Percentiles rank a stretch among this genome's conserved stretches.
phyloP scores from a whole-genome alignment of 2,113 vertebrate species.

The Protomyctophum bolini region DNA sequence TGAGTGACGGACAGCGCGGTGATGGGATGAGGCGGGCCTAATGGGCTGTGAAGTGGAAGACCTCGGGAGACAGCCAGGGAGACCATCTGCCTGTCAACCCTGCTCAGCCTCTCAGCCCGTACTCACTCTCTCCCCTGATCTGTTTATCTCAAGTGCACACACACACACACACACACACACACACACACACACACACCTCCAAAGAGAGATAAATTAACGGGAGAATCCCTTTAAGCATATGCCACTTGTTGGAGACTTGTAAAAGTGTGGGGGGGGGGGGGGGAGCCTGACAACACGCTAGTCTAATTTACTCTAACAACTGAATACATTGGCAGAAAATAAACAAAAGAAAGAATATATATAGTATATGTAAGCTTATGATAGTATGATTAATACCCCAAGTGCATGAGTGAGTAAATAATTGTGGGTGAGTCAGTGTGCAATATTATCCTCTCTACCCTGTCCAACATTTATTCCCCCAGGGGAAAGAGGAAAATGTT shows the following conservation, averaged over 20 bases:
- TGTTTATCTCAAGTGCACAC: slow-evolving; percentile 13
- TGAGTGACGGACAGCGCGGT: slow-evolving; percentile 75
- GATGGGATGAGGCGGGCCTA: slow-evolving; percentile 80
- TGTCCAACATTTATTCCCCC: no score
- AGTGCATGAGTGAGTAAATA: no score
- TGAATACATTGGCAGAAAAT: no score
- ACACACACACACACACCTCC: slow-evolving; percentile 9
- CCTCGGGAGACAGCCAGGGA: slow-evolving; percentile 62
- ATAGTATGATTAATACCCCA: no score
- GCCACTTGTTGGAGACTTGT: slow-evolving; percentile 56
- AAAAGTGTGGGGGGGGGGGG: no score
- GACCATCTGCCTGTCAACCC: slow-evolving; percentile 62
- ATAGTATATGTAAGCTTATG: no score
- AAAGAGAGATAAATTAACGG: slow-evolving; percentile 30
- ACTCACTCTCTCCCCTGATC: slow-evolving; percentile 7
- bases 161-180: slow-evolving; percentile 15
- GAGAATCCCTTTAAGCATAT: slow-evolving; percentile 32
- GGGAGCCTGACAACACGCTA: no score
- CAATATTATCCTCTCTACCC: no score
- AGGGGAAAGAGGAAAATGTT: neutral
- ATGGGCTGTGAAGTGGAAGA: slow-evolving; percentile 86
- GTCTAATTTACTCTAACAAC: no score
- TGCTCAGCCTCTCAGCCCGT: neutral
- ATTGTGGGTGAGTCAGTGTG: no score
- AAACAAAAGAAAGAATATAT: no score